Conservation (phyloP, 2,797 vertebrate species). For the Spinus pinus region DNA sequence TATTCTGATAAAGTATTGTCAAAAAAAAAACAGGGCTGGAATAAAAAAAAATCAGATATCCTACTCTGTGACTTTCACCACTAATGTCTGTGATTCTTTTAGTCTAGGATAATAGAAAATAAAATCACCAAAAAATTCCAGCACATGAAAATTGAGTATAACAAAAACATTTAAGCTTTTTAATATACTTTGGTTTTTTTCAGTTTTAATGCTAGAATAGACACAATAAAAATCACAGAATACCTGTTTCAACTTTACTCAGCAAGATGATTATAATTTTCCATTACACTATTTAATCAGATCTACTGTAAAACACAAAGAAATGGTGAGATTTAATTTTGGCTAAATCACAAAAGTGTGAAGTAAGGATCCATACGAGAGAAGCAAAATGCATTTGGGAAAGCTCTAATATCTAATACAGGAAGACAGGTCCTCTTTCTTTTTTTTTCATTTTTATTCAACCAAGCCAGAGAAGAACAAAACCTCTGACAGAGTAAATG, state of each 20-base stretch:
- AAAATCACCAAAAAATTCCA: neutral
- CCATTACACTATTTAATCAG: neutral
- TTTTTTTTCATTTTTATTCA: neutral
- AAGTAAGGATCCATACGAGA: neutral
- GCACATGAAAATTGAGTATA: neutral
- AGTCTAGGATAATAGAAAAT: neutral
- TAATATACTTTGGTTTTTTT: neutral
- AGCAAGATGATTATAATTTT: neutral
- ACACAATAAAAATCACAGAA: neutral
- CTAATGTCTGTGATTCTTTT: neutral
- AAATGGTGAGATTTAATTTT: neutral
- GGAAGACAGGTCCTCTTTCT: neutral
- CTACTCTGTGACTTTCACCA: neutral
- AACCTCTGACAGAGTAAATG: neutral
- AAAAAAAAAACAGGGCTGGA: neutral
- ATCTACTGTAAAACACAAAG: neutral
- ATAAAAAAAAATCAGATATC: neutral
- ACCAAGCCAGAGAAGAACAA: neutral
- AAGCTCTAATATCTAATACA: neutral
- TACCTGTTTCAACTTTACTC: neutral
- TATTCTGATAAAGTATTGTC: neutral
- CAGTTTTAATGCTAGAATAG: neutral
- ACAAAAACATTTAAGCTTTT: neutral
- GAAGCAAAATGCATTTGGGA: neutral
- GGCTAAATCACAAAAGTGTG: neutral